Conservation (phyloP, 2,888 invertebrate genomes). For the Patella depressa region DNA sequence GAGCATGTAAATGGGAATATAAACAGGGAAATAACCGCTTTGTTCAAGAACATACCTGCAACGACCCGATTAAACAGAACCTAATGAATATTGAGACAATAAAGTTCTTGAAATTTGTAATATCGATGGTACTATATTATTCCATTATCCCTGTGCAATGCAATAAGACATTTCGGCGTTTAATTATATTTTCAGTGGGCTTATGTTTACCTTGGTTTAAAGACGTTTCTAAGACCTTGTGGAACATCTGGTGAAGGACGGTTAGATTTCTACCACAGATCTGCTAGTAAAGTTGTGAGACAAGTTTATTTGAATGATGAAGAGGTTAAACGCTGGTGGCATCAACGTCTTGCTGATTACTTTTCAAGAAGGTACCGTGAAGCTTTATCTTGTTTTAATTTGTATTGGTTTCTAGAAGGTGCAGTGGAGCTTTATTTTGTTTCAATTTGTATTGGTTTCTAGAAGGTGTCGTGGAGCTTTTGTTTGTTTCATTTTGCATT, state of each 20-base stretch:
- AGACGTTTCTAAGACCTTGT: constrained; percentile 46
- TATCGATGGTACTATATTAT: no score
- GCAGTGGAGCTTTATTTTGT: neutral
- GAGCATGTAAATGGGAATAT: no score
- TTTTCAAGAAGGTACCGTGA: constrained; percentile 39
- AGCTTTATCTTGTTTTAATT: neutral
- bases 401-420: neutral
- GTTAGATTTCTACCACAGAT: constrained; percentile 49
- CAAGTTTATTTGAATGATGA: constrained; percentile 37
- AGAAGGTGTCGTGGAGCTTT: no score
- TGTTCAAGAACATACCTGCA: no score
- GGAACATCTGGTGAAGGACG: constrained; percentile 46
- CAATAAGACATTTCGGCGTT: no score
- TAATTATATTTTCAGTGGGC: constrained; percentile 43
- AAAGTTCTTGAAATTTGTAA: no score
- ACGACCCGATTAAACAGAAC: no score
- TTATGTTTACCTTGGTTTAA: constrained; percentile 45
- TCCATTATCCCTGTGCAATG: no score
- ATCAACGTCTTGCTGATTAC: constrained; percentile 39
- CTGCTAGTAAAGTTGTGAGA: constrained; percentile 47
- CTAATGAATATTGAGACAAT: no score
- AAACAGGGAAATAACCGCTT: no score
- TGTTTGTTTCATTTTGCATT: no score
- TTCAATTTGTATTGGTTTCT: neutral
- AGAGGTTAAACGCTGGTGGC: constrained; percentile 32